Base-by-base conservation (phyloP, 2,113 vertebrate genomes). In the Heterocephalus glaber region DNA sequence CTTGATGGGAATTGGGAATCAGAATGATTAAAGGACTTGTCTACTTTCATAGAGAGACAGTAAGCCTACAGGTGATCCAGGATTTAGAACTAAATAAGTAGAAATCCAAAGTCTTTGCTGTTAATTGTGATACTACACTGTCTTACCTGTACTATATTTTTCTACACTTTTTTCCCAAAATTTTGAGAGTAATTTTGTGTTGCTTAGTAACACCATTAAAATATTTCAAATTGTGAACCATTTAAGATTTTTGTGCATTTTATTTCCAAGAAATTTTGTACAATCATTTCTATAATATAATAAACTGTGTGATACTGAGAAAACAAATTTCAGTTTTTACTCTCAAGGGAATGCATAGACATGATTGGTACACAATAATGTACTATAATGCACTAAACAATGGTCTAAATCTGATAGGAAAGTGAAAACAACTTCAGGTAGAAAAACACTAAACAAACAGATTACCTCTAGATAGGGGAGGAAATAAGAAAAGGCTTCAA, bases 251-350 rank as follows among this genome's bases (percentile, higher is more conserved):
- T 30, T 52, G 65, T 63, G 82, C 30, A 86, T 44, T 63, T 87
- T 28, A 65, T 79, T 49, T 83, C 13, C 68, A 33, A 90, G 91
- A n/a, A 58, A 8, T 22, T 7, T 89, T 52, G 14, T 65, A 79
- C 24, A 80, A 10, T n/a, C 4, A 28, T 82, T 97, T 94, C 58
- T 76, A 92, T 24, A 90, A 81, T 52, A 65, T 66, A 92, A 89
- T 17, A 26, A 90, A 63, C 14, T 88, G 0, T 13, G 61, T 8
- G 3, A 66, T 56, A 22, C 84, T 74, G 24, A 56, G 61, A 33
- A 79, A 68, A 85, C 2, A 76, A 92, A 84, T 17, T 54, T 7
- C 38, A 72, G 3, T 61, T 41, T 33, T 70, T 61, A 44, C 4
- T 2, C 52, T 41, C 82, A 85, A 87, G 17, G 61, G 6, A 68